Conservation (phyloP, 2,113 vertebrate species). For the Otus sunia region DNA sequence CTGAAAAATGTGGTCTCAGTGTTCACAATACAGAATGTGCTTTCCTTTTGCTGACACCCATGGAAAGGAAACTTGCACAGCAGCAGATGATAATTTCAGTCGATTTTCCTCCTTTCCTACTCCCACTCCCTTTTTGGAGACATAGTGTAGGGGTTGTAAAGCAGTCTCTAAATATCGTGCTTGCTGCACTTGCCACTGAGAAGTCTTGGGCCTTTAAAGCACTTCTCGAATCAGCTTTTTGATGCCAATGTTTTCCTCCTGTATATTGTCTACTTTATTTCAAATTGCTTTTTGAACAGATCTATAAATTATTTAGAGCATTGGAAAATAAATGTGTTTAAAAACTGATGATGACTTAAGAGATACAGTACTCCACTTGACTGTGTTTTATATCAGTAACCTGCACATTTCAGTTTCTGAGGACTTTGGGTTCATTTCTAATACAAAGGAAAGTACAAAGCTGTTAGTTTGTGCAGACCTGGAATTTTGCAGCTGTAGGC, state of each 20-base stretch:
- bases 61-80: background rate
- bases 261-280: background rate
- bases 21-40: background rate
- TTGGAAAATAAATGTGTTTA: background rate
- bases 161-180: background rate
- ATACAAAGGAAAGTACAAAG: background rate
- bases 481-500: background rate
- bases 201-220: background rate
- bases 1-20: background rate
- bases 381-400: background rate
- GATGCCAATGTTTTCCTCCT: background rate
- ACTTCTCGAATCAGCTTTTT: background rate
- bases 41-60: slow-evolving; percentile 13
- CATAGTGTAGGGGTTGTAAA: background rate
- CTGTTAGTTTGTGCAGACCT: background rate
- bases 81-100: slow-evolving; percentile 5
- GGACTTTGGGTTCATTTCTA: background rate
- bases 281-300: background rate
- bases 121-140: background rate
- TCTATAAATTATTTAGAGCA: background rate
- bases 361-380: background rate
- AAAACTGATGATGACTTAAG: background rate
- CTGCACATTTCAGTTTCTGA: background rate
- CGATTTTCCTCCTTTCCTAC: background rate
- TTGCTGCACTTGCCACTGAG: background rate